These are phyloP conservation scores for Cephus pygmeus DNA, from an alignment of 2,888 invertebrate species.

Conservation along the genomic window DNA sequence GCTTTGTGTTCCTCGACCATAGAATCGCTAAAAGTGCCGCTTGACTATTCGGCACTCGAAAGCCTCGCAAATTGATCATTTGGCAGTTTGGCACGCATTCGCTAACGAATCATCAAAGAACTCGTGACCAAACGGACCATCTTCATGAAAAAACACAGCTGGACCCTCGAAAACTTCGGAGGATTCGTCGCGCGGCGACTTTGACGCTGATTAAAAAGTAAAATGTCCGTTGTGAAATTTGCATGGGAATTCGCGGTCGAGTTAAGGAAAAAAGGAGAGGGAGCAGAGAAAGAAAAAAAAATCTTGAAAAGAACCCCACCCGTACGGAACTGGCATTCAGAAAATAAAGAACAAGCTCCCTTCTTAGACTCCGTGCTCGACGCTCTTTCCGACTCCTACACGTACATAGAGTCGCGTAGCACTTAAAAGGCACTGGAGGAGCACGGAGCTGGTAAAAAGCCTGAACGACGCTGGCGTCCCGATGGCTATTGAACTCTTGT, in stretches of 20 bases:
- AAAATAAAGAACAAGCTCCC: not conserved
- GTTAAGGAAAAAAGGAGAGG: not conserved
- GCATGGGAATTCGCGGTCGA: not conserved
- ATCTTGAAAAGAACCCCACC: not conserved
- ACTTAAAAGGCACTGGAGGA: conserved; percentile 1
- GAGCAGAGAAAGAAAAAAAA: not conserved
- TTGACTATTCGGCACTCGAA: not conserved
- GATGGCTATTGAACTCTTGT: conserved; percentile 26
- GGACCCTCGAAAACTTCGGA: not conserved
- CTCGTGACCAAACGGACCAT: not conserved
- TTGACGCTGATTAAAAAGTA: not conserved
- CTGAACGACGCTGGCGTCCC: conserved; percentile 1
- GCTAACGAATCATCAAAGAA: not conserved
- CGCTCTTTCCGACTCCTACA: not conserved
- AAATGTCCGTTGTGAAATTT: conserved; percentile 2
- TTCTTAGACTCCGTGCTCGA: not conserved
- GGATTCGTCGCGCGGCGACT: not conserved
- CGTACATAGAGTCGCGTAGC: not conserved
- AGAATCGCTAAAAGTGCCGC: not conserved
- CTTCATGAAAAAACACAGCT: not conserved
- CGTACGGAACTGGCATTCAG: not conserved
- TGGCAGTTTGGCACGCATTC: not conserved
- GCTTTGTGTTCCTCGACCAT: not conserved
- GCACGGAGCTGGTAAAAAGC: not conserved
- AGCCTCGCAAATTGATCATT: not conserved